Percentiles rank a stretch among this genome's conserved stretches.
phyloP scores from a whole-genome alignment of 2,888 invertebrate species.

The Aethes cnicana region DNA sequence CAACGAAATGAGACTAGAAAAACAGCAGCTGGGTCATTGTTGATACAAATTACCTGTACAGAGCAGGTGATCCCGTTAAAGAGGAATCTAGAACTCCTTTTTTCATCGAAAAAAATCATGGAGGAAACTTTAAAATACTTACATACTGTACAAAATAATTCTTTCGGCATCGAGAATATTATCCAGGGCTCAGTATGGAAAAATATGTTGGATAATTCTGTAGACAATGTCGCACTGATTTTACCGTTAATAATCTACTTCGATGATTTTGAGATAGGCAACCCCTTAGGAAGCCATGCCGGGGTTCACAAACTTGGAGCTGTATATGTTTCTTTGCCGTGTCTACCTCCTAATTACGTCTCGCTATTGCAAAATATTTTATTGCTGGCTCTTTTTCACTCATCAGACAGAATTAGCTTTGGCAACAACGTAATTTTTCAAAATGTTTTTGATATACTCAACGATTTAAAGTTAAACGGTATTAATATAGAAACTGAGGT shows the following conservation, averaged over 20 bases:
- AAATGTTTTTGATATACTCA: not conserved
- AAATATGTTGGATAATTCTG: slow-evolving; percentile 7
- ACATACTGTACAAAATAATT: slow-evolving; percentile 2
- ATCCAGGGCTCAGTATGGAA: slow-evolving; percentile 24
- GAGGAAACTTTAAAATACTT: slow-evolving; percentile 25
- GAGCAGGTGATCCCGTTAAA: slow-evolving; percentile 22
- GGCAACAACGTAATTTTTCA: slow-evolving; percentile 1
- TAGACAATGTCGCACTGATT: too few species aligned
- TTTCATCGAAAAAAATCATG: slow-evolving; percentile 19
- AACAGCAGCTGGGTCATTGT: not conserved
- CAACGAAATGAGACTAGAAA: slow-evolving; percentile 9
- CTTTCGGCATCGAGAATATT: slow-evolving; percentile 19
- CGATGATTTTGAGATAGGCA: slow-evolving; percentile 30
- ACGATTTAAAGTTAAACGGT: not conserved
- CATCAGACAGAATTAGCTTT: not conserved
- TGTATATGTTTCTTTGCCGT: not conserved
- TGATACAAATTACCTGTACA: slow-evolving; percentile 10
- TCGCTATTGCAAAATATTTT: not conserved
- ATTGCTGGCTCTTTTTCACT: not conserved
- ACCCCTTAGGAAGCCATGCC: slow-evolving; percentile 24
- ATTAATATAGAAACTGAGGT: not conserved
- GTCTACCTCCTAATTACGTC: not conserved
- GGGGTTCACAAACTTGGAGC: slow-evolving; percentile 9
- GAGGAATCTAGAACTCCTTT: slow-evolving; percentile 13
- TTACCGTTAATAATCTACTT: not conserved